phyloP scores from a whole-genome alignment of 2,797 vertebrate species.

The Leptodactylus fallax region DNA sequence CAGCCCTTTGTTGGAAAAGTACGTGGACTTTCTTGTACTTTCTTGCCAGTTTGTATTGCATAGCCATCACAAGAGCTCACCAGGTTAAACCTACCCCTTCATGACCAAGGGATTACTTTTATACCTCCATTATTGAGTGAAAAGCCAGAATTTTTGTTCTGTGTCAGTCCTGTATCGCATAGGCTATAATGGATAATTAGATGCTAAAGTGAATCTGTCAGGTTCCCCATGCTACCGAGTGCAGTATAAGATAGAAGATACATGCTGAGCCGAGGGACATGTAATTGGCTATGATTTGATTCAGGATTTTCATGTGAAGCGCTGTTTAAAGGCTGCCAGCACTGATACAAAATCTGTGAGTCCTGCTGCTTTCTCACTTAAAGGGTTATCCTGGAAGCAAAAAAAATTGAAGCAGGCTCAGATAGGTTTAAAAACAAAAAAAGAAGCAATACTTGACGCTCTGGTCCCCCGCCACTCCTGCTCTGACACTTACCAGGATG shows the following conservation, averaged over 20 bases:
- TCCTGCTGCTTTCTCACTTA: no score
- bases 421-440: no score
- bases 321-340: not conserved
- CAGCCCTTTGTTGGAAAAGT: not conserved
- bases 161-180: not conserved
- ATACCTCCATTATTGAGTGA: no score
- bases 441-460: no score
- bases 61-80: not conserved
- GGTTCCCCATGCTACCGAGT: not conserved
- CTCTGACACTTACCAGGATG: no score
- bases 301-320: not conserved
- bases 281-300: not conserved
- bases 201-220: not conserved
- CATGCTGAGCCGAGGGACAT: not conserved
- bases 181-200: not conserved
- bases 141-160: not conserved
- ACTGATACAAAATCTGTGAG: not conserved
- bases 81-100: not conserved
- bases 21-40: not conserved
- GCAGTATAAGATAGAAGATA: not conserved
- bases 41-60: not conserved
- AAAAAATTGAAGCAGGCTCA: no score
- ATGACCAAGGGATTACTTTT: not conserved
- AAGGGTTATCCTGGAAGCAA: no score
- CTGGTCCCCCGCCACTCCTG: no score